Evolutionary conservation across 2,797 vertebrate genomes (phyloP).

Genomic region (Sebastes itinus): DNA sequence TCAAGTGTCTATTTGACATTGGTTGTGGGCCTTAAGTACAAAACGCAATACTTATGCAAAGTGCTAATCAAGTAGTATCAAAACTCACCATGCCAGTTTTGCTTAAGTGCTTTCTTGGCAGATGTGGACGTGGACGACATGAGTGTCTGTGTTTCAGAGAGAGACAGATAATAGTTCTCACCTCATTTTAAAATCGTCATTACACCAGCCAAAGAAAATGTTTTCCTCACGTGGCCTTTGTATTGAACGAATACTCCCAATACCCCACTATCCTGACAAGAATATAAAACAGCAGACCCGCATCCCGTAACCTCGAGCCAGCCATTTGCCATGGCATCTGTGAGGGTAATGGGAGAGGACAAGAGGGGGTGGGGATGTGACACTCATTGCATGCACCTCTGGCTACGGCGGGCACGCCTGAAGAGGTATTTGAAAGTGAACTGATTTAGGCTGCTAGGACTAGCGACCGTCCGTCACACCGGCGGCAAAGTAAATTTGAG

Average conservation of each 20-base stretch:
- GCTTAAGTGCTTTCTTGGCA: conserved; percentile 80
- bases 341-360: conserved; percentile 80
- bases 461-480: conserved; percentile 68
- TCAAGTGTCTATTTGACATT: conserved; percentile 75
- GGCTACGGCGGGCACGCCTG: conserved; percentile 57
- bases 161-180: conserved; percentile 49
- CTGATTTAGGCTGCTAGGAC: conserved; percentile 76
- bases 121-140: conserved; percentile 55
- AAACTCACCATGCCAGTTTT: conserved; percentile 66
- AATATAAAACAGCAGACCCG: conserved; percentile 66
- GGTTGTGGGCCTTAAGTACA: conserved; percentile 64
- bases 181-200: conserved; percentile 59
- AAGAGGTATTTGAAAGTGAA: conserved; percentile 75
- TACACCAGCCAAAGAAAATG: conserved; percentile 36
- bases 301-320: conserved; percentile 65
- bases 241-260: conserved; percentile 52
- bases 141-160: conserved; percentile 23
- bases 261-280: conserved; percentile 41
- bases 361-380: conserved; percentile 69
- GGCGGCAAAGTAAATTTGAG: conserved; percentile 76
- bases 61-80: conserved; percentile 69
- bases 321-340: conserved; percentile 67
- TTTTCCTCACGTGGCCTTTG: conserved; percentile 42
- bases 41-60: conserved; percentile 72
- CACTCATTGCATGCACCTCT: conserved; percentile 72